A percentile compares a stretch with the other conserved stretches of the same genome.
phyloP scores from a whole-genome alignment of 1,140 invertebrate species.

The Temnothorax curvispinosus region DNA sequence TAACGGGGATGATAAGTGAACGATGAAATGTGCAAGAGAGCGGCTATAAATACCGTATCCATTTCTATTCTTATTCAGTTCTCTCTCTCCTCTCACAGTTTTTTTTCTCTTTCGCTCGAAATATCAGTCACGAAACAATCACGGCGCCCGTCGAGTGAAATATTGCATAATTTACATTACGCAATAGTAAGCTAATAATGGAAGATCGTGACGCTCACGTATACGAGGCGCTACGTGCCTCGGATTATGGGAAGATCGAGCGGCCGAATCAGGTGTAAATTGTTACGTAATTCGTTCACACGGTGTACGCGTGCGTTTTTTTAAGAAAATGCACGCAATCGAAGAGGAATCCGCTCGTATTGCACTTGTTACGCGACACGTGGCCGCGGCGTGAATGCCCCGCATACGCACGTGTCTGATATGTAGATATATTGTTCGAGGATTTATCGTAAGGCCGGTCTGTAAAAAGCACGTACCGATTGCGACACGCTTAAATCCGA shows the following conservation, averaged over 20 bases:
- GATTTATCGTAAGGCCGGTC: neutral
- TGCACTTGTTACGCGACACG: neutral
- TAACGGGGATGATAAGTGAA: neutral
- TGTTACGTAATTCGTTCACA: neutral
- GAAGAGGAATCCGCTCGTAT: neutral
- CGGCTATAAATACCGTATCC: neutral
- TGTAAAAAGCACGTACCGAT: constrained; percentile 1
- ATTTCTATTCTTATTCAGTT: neutral
- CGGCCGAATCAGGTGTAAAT: neutral
- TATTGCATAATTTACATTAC: neutral
- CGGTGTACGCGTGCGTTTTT: neutral
- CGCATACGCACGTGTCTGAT: constrained; percentile 10
- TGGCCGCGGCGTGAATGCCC: neutral
- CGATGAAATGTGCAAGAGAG: neutral
- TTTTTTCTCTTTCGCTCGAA: neutral
- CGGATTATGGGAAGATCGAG: neutral
- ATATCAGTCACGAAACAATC: constrained; percentile 1
- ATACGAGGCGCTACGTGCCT: neutral
- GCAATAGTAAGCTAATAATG: neutral
- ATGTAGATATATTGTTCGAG: neutral
- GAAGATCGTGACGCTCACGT: neutral
- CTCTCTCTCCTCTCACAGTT: neutral
- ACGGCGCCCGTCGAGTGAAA: neutral
- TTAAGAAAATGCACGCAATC: constrained; percentile 14
- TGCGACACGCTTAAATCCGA: constrained; percentile 25